Evolutionary conservation across 2,888 invertebrate genomes (phyloP).

Genomic region (Diarsia mendica): DNA sequence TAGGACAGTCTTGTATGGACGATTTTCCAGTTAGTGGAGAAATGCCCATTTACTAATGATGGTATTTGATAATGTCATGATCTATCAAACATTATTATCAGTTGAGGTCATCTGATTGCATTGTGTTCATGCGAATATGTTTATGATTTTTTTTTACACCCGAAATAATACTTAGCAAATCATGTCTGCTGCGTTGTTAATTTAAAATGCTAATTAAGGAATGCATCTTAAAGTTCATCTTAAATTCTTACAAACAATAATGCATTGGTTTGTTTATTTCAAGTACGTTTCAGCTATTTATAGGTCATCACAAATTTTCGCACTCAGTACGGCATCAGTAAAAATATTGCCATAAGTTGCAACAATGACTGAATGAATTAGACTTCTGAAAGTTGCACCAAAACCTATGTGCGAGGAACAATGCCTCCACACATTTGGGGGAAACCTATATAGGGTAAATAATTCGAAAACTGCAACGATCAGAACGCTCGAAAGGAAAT

Average conservation of each 20-base stretch:
- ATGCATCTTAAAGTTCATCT: conserved; percentile 25
- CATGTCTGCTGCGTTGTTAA: background rate
- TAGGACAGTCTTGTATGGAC: too few species aligned
- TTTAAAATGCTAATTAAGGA: conserved; percentile 37
- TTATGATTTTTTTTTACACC: background rate
- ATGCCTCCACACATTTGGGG: too few species aligned
- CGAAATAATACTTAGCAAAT: background rate
- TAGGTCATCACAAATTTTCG: conserved; percentile 61
- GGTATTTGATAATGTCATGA: conserved; percentile 43
- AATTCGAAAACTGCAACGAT: too few species aligned
- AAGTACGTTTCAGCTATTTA: conserved; percentile 68
- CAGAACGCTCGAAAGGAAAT: too few species aligned
- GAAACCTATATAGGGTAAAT: too few species aligned
- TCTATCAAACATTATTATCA: conserved; percentile 64
- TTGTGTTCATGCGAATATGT: conserved; percentile 30
- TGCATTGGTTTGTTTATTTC: conserved; percentile 45
- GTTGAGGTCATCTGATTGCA: conserved; percentile 56
- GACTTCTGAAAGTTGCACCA: too few species aligned
- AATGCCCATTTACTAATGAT: too few species aligned
- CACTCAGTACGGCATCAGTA: conserved; percentile 45
- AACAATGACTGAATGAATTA: too few species aligned
- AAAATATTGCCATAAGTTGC: conserved; percentile 45
- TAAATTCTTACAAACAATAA: conserved; percentile 4
- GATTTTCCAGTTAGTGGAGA: too few species aligned
- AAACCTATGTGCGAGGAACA: too few species aligned